Base-by-base conservation (phyloP, 2,888 invertebrate genomes). In the Gordius sp. region DNA sequence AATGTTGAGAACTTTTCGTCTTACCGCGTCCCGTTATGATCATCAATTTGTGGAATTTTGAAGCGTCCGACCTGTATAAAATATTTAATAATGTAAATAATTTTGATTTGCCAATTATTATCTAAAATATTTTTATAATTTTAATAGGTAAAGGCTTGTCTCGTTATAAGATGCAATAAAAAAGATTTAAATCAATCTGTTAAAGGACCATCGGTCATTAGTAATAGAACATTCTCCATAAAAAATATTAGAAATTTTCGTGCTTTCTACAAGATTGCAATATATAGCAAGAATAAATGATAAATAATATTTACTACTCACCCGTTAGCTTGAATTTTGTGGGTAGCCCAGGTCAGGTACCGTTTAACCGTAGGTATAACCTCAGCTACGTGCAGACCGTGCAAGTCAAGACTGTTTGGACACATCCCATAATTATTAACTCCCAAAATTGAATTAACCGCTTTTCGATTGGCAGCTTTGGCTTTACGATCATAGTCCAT, bases 1-100 rank as follows among this genome's bases (percentile, higher is more conserved):
- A 59, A 20, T 41, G 28, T 27, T 60, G 60, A 26, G 59, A 60
- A 41, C 56, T 58, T 33, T 39, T 33, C 20, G 28, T 33, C 41
- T 59, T 28, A 16, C 26, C 25, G 2, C 58, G 56, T n/a, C 47
- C 47, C 8, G 47, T 47, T 47, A 47, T 47, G 23, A 47, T 23
- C 20, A 20, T 47, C 13, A 47, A 20, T 20, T 47, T 47, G 20
- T 47, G 8, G 16, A 33, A 8, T n/a, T 33, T 33, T 33, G 39
- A 33, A 33, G n/a, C 39, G n/a, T 13, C n/a, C 39, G 39, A 33
- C 8, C n/a, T 33, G n/a, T 33, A 33, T 13, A 33, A 33, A 33
- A 33, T 33, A 33, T 33, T 13, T 33, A 20, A 18, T 8, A 47
- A 33, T 33, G n/a, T 13, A 33, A n/a, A n/a, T n/a, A n/a, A 33